phyloP scores from a whole-genome alignment of 1,140 invertebrate species.

The Diachasmimorpha longicaudata region DNA sequence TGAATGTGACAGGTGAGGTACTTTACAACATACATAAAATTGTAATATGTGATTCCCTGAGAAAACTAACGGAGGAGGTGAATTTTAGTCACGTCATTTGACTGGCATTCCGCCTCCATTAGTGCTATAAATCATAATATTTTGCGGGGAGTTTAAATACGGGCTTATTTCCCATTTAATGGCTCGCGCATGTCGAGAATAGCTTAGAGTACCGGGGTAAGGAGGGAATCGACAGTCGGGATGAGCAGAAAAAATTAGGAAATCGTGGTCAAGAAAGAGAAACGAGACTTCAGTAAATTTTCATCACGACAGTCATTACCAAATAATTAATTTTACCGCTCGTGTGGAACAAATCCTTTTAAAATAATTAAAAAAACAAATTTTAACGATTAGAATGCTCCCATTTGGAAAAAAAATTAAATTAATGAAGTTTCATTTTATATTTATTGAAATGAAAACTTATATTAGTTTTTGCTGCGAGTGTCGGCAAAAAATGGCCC shows the following conservation, averaged over 20 bases:
- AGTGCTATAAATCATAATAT: slow-evolving; percentile 16
- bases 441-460: too few species aligned
- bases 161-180: neutral
- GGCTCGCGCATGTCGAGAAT: slow-evolving; percentile 15
- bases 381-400: too few species aligned
- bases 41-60: neutral
- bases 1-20: neutral
- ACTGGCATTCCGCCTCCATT: neutral
- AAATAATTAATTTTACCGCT: too few species aligned
- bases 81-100: slow-evolving; percentile 12
- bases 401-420: too few species aligned
- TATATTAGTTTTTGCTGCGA: too few species aligned
- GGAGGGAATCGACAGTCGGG: neutral
- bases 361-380: too few species aligned
- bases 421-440: too few species aligned
- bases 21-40: slow-evolving; percentile 9
- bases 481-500: too few species aligned
- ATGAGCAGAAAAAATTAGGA: neutral
- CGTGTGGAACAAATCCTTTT: too few species aligned
- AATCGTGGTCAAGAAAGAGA: neutral
- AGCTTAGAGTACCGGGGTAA: neutral
- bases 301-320: too few species aligned
- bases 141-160: slow-evolving; percentile 13
- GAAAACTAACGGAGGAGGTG: neutral
- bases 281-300: too few species aligned